Conservation (phyloP, 1,140 invertebrate species). For the Ruditapes philippinarum region DNA sequence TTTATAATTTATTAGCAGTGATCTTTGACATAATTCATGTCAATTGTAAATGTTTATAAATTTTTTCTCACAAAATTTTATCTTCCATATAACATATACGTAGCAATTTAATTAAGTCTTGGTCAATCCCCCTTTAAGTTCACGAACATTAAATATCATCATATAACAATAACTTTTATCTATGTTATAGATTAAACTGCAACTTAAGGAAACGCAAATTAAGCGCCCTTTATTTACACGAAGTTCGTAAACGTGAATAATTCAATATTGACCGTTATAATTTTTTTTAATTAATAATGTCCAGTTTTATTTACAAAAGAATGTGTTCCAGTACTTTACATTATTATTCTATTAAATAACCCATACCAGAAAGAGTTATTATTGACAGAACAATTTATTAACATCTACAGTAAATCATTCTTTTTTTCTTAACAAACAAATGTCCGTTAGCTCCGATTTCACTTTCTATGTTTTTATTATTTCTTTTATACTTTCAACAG, state of each 20-base stretch:
- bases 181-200: not conserved
- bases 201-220: not conserved
- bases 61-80: too few species aligned
- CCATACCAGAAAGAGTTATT: not conserved
- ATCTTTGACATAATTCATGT: too few species aligned
- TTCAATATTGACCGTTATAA: not conserved
- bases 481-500: not conserved
- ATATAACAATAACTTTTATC: conserved; percentile 8
- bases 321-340: conserved; percentile 1
- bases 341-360: not conserved
- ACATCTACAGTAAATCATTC: not conserved
- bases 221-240: not conserved
- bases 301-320: not conserved
- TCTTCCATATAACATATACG: too few species aligned
- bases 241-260: not conserved
- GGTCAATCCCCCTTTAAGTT: not conserved
- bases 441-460: not conserved
- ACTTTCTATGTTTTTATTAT: not conserved
- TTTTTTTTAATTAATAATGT: not conserved
- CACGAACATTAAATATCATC: not conserved
- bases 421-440: not conserved
- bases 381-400: conserved; percentile 9
- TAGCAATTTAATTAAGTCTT: not conserved
- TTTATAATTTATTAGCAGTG: too few species aligned
- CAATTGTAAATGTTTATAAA: too few species aligned